Conservation (phyloP, 2,888 invertebrate genomes). For the Drosophila diplacantha region DNA sequence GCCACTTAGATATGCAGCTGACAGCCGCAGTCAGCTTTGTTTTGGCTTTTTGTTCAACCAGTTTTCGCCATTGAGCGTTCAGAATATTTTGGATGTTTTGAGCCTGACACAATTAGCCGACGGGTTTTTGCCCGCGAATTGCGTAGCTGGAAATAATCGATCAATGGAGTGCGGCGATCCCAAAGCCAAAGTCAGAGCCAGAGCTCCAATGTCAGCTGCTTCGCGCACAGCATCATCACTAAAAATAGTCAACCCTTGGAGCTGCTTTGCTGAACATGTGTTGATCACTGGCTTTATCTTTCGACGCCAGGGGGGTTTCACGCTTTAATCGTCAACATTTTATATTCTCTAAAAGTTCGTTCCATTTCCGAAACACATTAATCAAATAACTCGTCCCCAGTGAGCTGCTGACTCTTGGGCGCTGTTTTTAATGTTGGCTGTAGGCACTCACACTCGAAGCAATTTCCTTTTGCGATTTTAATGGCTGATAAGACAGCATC, state of each 20-base stretch:
- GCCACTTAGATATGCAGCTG: conserved; percentile 64
- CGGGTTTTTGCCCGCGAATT: conserved; percentile 36
- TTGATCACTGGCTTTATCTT: conserved; percentile 29
- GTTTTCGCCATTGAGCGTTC: conserved; percentile 61
- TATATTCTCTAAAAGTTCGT: conserved; percentile 39
- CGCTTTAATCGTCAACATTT: conserved; percentile 42
- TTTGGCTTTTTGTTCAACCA: conserved; percentile 44
- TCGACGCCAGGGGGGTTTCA: conserved; percentile 16
- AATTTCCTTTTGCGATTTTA: conserved; percentile 64
- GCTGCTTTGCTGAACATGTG: conserved; percentile 36
- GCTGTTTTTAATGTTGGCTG: conserved; percentile 7
- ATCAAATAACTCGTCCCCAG: conserved; percentile 39
- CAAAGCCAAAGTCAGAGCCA: neutral
- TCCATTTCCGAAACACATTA: conserved; percentile 59
- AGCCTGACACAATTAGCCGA: conserved; percentile 53
- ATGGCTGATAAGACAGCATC: conserved; percentile 49
- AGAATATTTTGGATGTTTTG: conserved; percentile 44
- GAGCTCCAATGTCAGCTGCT: conserved; percentile 20
- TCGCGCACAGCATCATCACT: conserved; percentile 22
- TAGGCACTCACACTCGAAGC: conserved; percentile 40
- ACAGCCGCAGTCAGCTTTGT: conserved; percentile 52
- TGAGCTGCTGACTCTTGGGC: conserved; percentile 15
- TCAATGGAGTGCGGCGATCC: conserved; percentile 12
- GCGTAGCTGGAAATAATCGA: conserved; percentile 47
- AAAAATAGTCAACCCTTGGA: conserved; percentile 31